These are phyloP conservation scores for Halcyon chelicuti DNA, from an alignment of 2,797 vertebrate genomes.

Conservation along the genomic window DNA sequence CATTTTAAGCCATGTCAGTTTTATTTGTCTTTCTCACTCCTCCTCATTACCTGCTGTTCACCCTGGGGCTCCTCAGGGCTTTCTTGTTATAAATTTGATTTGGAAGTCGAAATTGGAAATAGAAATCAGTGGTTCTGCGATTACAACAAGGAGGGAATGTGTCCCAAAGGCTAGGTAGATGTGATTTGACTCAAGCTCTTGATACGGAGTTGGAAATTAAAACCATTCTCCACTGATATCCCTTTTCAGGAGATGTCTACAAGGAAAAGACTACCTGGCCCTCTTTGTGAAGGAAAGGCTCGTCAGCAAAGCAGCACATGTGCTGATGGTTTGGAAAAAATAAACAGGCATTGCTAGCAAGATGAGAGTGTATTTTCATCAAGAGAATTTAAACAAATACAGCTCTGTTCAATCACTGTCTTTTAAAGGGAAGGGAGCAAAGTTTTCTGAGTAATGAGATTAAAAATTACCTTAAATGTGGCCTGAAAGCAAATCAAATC, in stretches of 20 bases:
- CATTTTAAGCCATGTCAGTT: not conserved
- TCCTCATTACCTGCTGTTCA: constrained; percentile 32
- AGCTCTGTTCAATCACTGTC: not conserved
- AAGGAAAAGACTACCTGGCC: constrained; percentile 1
- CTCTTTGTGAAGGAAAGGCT: constrained; percentile 7
- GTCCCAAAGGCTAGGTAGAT: constrained; percentile 33
- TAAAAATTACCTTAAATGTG: not conserved
- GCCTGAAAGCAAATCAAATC: constrained; percentile 24
- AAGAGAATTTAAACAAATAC: not conserved
- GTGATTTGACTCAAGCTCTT: not conserved
- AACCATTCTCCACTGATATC: not conserved
- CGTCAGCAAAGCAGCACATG: not conserved
- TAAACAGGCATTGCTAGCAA: not conserved
- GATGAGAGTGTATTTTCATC: not conserved
- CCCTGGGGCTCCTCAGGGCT: not conserved
- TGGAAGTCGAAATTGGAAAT: constrained; percentile 51
- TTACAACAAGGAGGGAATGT: not conserved
- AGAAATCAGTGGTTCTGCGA: not conserved
- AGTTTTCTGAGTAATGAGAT: not conserved
- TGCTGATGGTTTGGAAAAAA: not conserved
- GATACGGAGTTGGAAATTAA: constrained; percentile 27
- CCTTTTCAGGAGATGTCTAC: not conserved
- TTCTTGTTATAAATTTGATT: constrained; percentile 57
- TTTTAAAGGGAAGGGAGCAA: not conserved
- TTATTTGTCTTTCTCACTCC: constrained; percentile 25